Evolutionary conservation across 2,113 vertebrate species (phyloP), one percentile per base, ranked within the genome.

Genomic region (Anarrhichthys ocellatus): DNA sequence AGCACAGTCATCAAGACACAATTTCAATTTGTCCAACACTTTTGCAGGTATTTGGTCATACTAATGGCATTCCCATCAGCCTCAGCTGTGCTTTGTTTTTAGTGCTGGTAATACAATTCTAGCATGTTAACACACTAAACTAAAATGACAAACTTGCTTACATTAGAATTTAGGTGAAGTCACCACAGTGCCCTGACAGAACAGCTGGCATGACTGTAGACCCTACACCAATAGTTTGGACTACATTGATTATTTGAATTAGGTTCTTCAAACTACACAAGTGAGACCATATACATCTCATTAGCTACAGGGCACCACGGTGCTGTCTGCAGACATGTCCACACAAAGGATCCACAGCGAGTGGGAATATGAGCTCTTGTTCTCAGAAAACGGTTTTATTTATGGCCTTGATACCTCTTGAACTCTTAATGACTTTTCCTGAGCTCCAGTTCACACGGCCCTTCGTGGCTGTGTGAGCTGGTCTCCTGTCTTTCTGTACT

Each of bases 391-490:
- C 4, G 24, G 63, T 69, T 87, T 92, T 88, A 93, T 92, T 90
- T 84, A 91, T 92, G 71, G 89, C 89, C 88, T 81, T 22, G 86
- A 78, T 81, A 83, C 80, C 86, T 81, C 84, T 87, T 89, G 70
- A 90, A 87, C 76, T 91, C 86, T 48, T 88, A 88, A 91, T 89
- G 89, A 89, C 82, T 88, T 89, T 91, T 77, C 58, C 82, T 83
- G 82, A 65, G 77, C 82, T 84, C 69, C 52, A 75, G 86, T 83
- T 81, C 89, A 81, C 89, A 81, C 34, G 7, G 64, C 73, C 78
- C 79, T 69, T 65, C 27, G 29, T 64, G 73, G 63, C 61, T 48
- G 32, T 36, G 70, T 13, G 85, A 86, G 71, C 65, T n/a, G 27
- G n/a, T 78, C 86, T 62, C 56, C 73, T 70, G 78, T 81, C 76